Evolutionary conservation across 2,797 vertebrate genomes (phyloP).

Genomic region (Apogon hyalosoma): DNA sequence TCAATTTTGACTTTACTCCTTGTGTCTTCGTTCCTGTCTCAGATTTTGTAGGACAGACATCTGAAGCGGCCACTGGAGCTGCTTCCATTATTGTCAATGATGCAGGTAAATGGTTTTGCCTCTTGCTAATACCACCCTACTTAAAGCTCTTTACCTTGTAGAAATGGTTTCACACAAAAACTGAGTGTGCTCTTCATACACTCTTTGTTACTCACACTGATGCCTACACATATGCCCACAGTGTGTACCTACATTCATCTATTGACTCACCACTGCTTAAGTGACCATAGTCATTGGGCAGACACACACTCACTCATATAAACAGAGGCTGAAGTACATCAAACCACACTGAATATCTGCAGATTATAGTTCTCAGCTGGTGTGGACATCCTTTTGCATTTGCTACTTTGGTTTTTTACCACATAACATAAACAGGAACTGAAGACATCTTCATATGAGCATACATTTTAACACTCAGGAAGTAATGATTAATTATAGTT

Average conservation of each 20-base stretch:
- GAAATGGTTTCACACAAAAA: slow-evolving; percentile 26
- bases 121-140: slow-evolving; percentile 13
- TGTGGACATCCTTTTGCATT: background rate
- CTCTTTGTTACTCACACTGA: slow-evolving; percentile 6
- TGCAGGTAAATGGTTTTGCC: slow-evolving; percentile 86
- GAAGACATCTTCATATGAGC: background rate
- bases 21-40: slow-evolving; percentile 63
- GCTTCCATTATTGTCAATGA: slow-evolving; percentile 94
- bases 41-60: slow-evolving; percentile 92
- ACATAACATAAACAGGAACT: slow-evolving; percentile 1
- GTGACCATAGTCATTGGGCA: slow-evolving; percentile 22
- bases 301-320: slow-evolving; percentile 15
- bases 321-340: slow-evolving; percentile 32
- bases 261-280: slow-evolving; percentile 29
- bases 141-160: slow-evolving; percentile 51
- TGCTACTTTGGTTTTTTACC: background rate
- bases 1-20: slow-evolving; percentile 12
- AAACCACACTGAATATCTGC: slow-evolving; percentile 37
- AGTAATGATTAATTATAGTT: background rate
- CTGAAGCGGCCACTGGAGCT: slow-evolving; percentile 91
- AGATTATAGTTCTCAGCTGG: slow-evolving; percentile 11
- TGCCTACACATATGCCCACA: slow-evolving; percentile 8
- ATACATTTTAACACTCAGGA: background rate
- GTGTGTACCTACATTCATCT: slow-evolving; percentile 9
- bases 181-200: slow-evolving; percentile 7